These are phyloP conservation scores for Gallinago undulata DNA, from an alignment of 2,113 vertebrate genomes.

Conservation along the genomic window DNA sequence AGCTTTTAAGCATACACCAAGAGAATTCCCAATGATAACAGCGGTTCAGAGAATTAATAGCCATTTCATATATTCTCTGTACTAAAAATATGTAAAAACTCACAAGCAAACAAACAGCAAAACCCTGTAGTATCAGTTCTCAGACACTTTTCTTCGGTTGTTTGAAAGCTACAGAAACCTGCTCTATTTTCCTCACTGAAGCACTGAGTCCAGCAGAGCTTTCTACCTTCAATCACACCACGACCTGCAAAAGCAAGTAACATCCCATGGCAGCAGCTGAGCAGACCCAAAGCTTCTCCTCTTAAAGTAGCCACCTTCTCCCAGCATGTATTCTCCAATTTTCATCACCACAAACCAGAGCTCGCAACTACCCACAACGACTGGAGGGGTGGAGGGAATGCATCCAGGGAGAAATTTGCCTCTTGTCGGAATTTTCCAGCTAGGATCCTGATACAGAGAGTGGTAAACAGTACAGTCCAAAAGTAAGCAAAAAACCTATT, in stretches of 20 bases:
- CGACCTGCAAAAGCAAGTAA: not conserved
- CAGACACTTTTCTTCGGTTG: not conserved
- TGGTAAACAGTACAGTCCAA: conserved; percentile 28
- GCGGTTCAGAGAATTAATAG: not conserved
- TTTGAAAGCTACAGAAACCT: not conserved
- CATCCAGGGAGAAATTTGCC: not conserved
- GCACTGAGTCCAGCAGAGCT: not conserved
- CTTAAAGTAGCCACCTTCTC: not conserved
- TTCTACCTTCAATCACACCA: not conserved
- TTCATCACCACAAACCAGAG: not conserved
- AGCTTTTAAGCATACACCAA: not conserved
- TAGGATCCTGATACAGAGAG: not conserved
- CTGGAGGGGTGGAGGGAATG: not conserved
- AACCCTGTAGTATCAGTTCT: not conserved
- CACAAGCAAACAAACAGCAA: not conserved
- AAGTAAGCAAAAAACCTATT: conserved; percentile 31
- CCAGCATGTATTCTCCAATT: not conserved
- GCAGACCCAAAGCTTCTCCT: not conserved
- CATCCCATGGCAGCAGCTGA: not conserved
- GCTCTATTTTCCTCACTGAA: not conserved
- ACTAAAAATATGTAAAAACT: not conserved
- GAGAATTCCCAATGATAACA: not conserved
- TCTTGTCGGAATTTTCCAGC: conserved; percentile 10
- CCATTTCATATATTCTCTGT: not conserved
- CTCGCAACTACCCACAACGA: not conserved